Percentiles rank a stretch among this genome's conserved stretches.
These are phyloP conservation scores for Kryptopterus vitreolus DNA, from an alignment of 2,797 vertebrate species.

Conservation along the genomic window DNA sequence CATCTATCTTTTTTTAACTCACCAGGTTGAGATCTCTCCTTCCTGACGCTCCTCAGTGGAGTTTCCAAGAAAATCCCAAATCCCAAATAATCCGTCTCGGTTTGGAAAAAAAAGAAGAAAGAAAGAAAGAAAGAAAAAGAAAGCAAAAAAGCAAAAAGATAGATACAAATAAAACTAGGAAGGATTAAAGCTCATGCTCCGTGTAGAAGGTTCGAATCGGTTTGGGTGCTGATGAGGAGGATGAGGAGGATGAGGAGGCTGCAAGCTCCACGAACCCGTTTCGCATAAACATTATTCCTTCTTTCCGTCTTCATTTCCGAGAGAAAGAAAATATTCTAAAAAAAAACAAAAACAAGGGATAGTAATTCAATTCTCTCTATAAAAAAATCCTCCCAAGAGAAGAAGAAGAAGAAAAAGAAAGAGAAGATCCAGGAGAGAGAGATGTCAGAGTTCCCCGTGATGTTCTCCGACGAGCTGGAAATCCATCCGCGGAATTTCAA, in stretches of 20 bases:
- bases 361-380: background rate
- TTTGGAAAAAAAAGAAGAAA: background rate
- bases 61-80: constrained; percentile 48
- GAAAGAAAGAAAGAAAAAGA: background rate
- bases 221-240: constrained; percentile 56
- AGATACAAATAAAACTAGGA: constrained; percentile 45
- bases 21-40: constrained; percentile 68
- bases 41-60: constrained; percentile 36
- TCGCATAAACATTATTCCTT: constrained; percentile 66
- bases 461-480: constrained; percentile 60
- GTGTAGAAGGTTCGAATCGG: constrained; percentile 46
- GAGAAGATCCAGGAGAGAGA: constrained; percentile 38
- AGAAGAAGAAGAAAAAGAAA: constrained; percentile 8
- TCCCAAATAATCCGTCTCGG: constrained; percentile 60
- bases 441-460: constrained; percentile 55
- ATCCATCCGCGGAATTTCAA: constrained; percentile 66
- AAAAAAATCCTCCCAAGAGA: constrained; percentile 29
- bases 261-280: constrained; percentile 68
- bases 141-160: too few species aligned
- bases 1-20: constrained; percentile 60
- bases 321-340: background rate
- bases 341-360: background rate
- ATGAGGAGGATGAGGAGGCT: constrained; percentile 54
- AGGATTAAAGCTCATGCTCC: constrained; percentile 54
- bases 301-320: constrained; percentile 39